Percentiles rank a stretch among this genome's conserved stretches.
phyloP scores from a whole-genome alignment of 2,888 invertebrate species.

The Odontocolon sp. region DNA sequence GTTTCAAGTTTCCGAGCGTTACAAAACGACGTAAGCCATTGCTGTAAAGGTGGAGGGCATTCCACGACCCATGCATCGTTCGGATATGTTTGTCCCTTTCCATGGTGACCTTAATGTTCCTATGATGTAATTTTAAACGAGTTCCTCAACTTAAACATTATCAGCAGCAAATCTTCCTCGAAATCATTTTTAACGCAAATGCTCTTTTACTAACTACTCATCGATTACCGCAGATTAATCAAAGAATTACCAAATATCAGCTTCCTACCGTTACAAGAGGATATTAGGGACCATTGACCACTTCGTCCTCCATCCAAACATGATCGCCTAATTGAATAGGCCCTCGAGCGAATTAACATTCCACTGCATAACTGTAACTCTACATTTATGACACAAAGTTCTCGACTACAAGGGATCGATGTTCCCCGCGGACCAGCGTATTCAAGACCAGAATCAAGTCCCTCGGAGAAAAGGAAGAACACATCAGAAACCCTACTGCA shows the following conservation, averaged over 20 bases:
- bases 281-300: not conserved
- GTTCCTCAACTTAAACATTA: too few relatives aligned
- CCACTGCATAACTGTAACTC: constrained; percentile 46
- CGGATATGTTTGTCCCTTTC: not conserved
- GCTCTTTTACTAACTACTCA: too few relatives aligned
- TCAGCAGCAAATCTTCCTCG: too few relatives aligned
- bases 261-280: too few relatives aligned
- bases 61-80: not conserved
- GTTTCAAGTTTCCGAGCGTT: constrained; percentile 69
- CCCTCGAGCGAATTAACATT: constrained; percentile 76
- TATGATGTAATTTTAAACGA: too few relatives aligned
- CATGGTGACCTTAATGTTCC: not conserved
- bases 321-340: constrained; percentile 75
- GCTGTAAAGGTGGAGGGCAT: constrained; percentile 12
- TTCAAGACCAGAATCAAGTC: too few relatives aligned
- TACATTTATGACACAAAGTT: too few relatives aligned
- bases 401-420: too few relatives aligned
- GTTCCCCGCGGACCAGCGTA: too few relatives aligned
- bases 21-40: constrained; percentile 66
- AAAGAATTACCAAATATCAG: too few relatives aligned
- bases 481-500: constrained; percentile 47
- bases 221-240: too few relatives aligned
- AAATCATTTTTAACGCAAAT: too few relatives aligned
- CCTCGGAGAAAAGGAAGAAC: not conserved
- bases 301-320: constrained; percentile 66